Evolutionary conservation across 1,140 invertebrate species (phyloP).

Genomic region (Listronotus oregonensis): DNA sequence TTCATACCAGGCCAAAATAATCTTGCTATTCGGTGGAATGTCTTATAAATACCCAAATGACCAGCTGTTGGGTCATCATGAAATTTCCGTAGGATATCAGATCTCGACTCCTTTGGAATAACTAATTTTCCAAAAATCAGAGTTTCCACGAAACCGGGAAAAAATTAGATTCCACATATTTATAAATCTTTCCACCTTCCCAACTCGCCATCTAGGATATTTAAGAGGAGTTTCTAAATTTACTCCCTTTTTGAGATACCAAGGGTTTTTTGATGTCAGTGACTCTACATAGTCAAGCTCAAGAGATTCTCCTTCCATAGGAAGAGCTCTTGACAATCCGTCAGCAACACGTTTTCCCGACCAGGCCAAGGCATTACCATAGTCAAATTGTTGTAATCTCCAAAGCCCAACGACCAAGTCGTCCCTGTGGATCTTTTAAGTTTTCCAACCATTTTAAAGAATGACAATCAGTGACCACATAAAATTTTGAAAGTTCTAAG

Average conservation of each 20-base stretch:
- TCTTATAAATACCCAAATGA: conserved; percentile 47
- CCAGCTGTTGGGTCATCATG: conserved; percentile 29
- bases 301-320: neutral
- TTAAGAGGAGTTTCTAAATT: conserved; percentile 23
- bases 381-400: conserved; percentile 54
- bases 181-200: conserved; percentile 19
- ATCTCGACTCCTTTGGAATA: conserved; percentile 21
- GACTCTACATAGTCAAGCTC: too few species aligned
- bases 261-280: conserved; percentile 7
- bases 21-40: conserved; percentile 21
- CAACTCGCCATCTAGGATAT: conserved; percentile 24
- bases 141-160: neutral
- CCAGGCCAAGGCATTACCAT: conserved; percentile 54
- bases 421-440: conserved; percentile 53
- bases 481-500: conserved; percentile 56
- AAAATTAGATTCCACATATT: conserved; percentile 17
- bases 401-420: conserved; percentile 58
- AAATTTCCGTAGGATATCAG: conserved; percentile 9
- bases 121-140: conserved; percentile 34
- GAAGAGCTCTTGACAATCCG: neutral
- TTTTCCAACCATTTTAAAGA: conserved; percentile 56
- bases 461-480: conserved; percentile 58
- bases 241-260: conserved; percentile 21
- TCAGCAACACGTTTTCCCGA: conserved; percentile 19
- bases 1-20: conserved; percentile 47